These are phyloP conservation scores for Podabrus alpinus DNA, from an alignment of 2,888 invertebrate species.

Conservation along the genomic window DNA sequence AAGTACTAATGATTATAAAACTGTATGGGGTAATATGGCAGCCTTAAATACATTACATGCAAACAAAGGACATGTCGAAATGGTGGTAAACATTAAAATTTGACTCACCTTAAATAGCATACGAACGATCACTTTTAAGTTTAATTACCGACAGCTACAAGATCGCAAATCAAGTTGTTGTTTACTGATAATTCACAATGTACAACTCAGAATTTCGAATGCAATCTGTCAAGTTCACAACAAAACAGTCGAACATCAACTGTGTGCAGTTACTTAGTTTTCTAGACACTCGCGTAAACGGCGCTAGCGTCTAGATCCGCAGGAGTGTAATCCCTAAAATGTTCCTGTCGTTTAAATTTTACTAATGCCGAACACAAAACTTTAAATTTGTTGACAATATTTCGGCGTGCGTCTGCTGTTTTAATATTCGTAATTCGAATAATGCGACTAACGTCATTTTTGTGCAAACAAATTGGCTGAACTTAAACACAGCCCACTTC, in stretches of 20 bases:
- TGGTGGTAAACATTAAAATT: slow-evolving; percentile 3
- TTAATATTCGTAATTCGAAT: background rate
- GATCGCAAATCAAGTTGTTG: slow-evolving; percentile 43
- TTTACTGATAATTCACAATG: slow-evolving; percentile 40
- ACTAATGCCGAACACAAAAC: background rate
- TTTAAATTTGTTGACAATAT: background rate
- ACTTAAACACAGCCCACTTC: background rate
- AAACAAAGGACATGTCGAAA: slow-evolving; percentile 42
- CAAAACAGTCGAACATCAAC: slow-evolving; percentile 30
- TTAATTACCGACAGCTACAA: slow-evolving; percentile 37
- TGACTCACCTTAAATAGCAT: slow-evolving; percentile 39
- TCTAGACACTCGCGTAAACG: slow-evolving; percentile 10
- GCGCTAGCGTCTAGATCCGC: slow-evolving; percentile 15
- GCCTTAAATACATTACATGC: slow-evolving; percentile 41
- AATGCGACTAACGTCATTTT: background rate
- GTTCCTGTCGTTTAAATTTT: background rate
- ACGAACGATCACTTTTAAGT: slow-evolving; percentile 39
- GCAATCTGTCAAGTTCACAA: slow-evolving; percentile 39
- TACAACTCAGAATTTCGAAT: slow-evolving; percentile 44
- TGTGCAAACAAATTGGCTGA: background rate
- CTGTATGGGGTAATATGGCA: slow-evolving; percentile 48
- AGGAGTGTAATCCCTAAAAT: slow-evolving; percentile 11
- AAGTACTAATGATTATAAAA: slow-evolving; percentile 23
- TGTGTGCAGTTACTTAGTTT: slow-evolving; percentile 18
- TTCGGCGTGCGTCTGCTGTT: no score